These are phyloP conservation scores for Motacilla tschutschensis DNA, from an alignment of 2,113 vertebrate species.

Conservation along the genomic window DNA sequence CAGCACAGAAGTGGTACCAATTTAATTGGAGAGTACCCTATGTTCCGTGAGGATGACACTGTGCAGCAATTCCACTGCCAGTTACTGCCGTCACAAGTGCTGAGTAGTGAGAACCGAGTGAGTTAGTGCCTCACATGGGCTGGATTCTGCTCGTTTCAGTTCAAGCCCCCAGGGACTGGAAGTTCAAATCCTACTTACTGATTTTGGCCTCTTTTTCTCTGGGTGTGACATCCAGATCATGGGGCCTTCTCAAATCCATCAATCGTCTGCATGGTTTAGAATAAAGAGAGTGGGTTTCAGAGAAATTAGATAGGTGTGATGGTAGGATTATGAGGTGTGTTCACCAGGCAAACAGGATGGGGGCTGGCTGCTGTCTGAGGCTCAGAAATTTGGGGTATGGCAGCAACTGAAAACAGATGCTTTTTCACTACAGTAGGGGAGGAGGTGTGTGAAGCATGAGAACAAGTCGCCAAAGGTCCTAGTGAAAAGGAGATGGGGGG, in stretches of 20 bases:
- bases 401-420: background rate
- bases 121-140: slow-evolving; percentile 34
- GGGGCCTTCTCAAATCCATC: accelerated
- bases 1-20: slow-evolving; percentile 51
- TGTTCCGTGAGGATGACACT: slow-evolving; percentile 59
- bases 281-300: background rate
- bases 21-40: slow-evolving; percentile 60
- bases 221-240: accelerated
- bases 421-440: background rate
- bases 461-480: background rate
- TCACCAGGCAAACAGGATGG: background rate
- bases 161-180: background rate
- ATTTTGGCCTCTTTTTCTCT: background rate
- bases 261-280: background rate
- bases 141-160: slow-evolving; percentile 15
- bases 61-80: slow-evolving; percentile 46
- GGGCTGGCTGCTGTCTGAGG: background rate
- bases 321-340: accelerated
- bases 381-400: accelerated
- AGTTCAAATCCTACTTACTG: background rate
- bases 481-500: background rate
- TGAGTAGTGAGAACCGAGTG: slow-evolving; percentile 15
- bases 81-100: slow-evolving; percentile 34
- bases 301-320: background rate
- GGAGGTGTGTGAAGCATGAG: background rate